Base-by-base conservation (phyloP, 2,113 vertebrate genomes). In the Fregetta grallaria region DNA sequence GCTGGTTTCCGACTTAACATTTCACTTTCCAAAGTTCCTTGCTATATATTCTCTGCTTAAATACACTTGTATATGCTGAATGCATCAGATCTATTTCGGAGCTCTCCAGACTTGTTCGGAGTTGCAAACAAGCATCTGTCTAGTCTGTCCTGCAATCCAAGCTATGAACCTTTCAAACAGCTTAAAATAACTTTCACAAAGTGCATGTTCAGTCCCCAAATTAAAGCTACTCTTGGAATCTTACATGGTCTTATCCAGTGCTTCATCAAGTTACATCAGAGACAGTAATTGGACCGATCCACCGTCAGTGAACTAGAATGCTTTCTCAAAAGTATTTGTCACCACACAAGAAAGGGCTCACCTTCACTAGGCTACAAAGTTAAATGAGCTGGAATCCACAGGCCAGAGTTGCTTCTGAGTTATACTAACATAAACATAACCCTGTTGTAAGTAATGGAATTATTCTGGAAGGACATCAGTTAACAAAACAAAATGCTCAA, bases 1-100 rank as follows among this genome's bases (percentile, higher is more conserved):
- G 96, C 96, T 97, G 97, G 97, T 78, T 97, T 97, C 96, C 92
- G 3, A 92, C 80, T 83, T 93, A 74, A 91, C 89, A 95, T 72
- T 72, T 81, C 79, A 58, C 38, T 82, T 91, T 47, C 74, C 40
- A 8, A 61, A 86, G 66, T 27, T 71, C 58, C 84, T 70, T 52
- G 53, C 45, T 75, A 9, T 26, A 11, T 44, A 59, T 11, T 88
- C 86, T 58, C 73, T 68, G 62, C 45, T 65, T 61, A 62, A 65
- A 67, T 26, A 50, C 9, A 40, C 18, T 12, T 72, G 12, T 3
- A 27, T 19, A 34, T 4, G 6, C 47, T 59, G 49, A 77, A 71
- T 19, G 42, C 13, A 38, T 74, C 71, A 71, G 18, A 52, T 17
- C 13, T 27, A 40, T 22, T 34, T 74, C 5, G 5, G 47, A 91